These are phyloP conservation scores for Zaprionus inermis DNA, from an alignment of 1,140 invertebrate species.

Conservation along the genomic window DNA sequence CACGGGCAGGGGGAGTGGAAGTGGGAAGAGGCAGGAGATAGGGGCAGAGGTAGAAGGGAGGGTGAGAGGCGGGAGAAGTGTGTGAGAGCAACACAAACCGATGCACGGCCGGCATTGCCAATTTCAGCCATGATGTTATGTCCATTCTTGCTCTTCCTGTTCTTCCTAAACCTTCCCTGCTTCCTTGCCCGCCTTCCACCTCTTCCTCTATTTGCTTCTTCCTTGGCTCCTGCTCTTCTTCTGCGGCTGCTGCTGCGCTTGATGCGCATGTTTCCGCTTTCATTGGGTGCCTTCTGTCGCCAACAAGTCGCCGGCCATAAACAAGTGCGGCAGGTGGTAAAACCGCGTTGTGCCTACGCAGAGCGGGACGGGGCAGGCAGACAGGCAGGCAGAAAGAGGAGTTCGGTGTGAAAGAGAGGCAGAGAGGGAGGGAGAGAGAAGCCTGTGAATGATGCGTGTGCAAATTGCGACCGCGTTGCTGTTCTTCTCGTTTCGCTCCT, in stretches of 20 bases:
- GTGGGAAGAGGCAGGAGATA: neutral
- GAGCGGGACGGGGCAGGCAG: neutral
- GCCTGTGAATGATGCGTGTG: constrained; percentile 41
- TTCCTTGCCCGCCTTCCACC: neutral
- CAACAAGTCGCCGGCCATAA: constrained; percentile 48
- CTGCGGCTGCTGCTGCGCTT: constrained; percentile 8
- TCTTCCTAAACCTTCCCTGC: neutral
- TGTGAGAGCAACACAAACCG: neutral
- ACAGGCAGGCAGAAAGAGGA: neutral
- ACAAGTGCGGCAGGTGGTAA: constrained; percentile 54
- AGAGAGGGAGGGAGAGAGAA: constrained; percentile 10
- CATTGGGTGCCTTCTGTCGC: constrained; percentile 25
- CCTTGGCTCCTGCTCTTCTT: neutral
- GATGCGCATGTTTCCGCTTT: constrained; percentile 54
- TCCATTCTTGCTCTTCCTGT: constrained; percentile 4
- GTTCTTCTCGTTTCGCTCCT: neutral
- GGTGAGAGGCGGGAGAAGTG: neutral
- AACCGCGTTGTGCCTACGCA: constrained; percentile 3
- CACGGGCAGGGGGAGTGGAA: neutral
- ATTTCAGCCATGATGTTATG: constrained; percentile 44
- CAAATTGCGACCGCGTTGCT: constrained; percentile 38
- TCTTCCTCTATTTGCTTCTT: neutral
- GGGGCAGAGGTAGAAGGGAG: neutral
- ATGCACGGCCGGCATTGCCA: constrained; percentile 24
- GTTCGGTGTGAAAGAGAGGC: too few species aligned